A percentile compares a stretch with the other conserved stretches of the same genome.
Conservation (phyloP, 2,113 vertebrate genomes). For the Ictalurus furcatus region DNA sequence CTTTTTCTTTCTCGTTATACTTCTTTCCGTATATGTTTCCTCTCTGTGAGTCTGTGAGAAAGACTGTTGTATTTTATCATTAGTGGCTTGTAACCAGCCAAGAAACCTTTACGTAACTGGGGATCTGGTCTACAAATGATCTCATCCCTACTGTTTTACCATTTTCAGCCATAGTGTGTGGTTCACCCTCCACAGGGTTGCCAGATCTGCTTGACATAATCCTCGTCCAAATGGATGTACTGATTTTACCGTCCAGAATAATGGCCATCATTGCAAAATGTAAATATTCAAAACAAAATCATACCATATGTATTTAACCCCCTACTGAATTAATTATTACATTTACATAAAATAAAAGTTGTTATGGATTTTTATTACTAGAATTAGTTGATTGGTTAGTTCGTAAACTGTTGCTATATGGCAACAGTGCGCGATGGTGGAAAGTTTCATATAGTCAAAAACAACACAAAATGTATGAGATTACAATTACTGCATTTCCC, state of each 20-base stretch:
- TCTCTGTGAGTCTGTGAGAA: background rate
- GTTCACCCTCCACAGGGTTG: background rate
- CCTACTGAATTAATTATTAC: no score
- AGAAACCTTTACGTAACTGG: background rate
- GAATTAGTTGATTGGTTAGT: no score
- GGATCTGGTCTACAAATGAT: conserved; percentile 4
- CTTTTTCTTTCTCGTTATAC: background rate
- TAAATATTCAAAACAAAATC: background rate
- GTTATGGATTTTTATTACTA: no score
- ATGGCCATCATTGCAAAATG: background rate
- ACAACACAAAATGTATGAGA: no score
- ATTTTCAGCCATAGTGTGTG: background rate
- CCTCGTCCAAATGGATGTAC: background rate
- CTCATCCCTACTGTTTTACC: conserved; percentile 14
- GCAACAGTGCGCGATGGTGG: no score
- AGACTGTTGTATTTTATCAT: background rate
- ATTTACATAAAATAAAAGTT: no score
- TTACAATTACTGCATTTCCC: no score
- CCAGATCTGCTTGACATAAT: background rate
- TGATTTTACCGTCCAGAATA: background rate
- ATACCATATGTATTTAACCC: background rate
- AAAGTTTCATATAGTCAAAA: no score
- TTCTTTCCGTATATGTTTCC: background rate
- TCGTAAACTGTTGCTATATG: no score
- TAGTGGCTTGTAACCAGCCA: conserved; percentile 1